A percentile compares a stretch with the other conserved stretches of the same genome.
Conservation (phyloP, 2,113 vertebrate species). For the Syngnathus typhle region DNA sequence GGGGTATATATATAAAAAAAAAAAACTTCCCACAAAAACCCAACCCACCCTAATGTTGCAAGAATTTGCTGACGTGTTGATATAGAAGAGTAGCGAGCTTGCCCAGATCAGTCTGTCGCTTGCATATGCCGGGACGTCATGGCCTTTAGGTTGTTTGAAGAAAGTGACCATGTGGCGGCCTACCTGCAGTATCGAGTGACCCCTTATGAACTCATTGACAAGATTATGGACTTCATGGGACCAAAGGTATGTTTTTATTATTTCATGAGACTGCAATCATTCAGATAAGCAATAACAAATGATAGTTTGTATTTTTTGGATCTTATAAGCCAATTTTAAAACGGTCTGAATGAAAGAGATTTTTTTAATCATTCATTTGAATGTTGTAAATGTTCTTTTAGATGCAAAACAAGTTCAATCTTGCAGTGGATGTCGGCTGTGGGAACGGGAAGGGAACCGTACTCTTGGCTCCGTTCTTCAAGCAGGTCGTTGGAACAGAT, state of each 20-base stretch:
- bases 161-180: constrained; percentile 47
- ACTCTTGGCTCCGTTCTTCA: constrained; percentile 64
- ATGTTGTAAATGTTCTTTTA: constrained; percentile 18
- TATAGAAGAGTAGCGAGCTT: no score
- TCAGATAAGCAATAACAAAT: no score
- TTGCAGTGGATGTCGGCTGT: constrained; percentile 77
- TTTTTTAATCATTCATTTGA: not conserved
- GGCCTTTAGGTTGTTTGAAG: constrained; percentile 70
- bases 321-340: no score
- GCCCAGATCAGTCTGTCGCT: no score
- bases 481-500: constrained; percentile 70
- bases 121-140: constrained; percentile 36
- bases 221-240: constrained; percentile 61
- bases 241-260: constrained; percentile 57
- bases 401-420: constrained; percentile 35
- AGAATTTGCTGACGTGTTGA: no score
- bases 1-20: not conserved
- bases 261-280: not conserved
- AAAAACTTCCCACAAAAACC: no score
- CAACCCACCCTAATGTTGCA: no score
- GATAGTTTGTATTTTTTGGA: no score
- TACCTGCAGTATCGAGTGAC: constrained; percentile 71
- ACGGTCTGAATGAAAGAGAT: no score
- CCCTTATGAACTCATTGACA: constrained; percentile 44
- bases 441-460: constrained; percentile 73